These are phyloP conservation scores for Piprites chloris DNA, from an alignment of 2,113 vertebrate genomes.

Conservation along the genomic window DNA sequence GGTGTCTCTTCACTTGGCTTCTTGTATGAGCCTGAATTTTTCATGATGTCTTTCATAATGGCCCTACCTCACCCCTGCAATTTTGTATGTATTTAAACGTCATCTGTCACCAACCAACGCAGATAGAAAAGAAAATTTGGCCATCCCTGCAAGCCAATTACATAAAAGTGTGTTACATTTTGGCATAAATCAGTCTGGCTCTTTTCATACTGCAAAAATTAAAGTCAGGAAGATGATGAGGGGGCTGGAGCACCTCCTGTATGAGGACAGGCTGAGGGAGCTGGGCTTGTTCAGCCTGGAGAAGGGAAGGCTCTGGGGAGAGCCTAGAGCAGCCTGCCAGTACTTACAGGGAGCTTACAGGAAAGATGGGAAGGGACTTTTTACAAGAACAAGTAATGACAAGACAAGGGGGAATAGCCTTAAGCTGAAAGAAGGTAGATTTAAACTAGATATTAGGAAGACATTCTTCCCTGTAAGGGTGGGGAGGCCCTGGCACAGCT, in stretches of 20 bases:
- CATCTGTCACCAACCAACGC: neutral
- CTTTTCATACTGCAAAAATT: neutral
- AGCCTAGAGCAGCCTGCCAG: neutral
- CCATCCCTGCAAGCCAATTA: neutral
- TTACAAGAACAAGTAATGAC: neutral
- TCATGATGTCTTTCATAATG: neutral
- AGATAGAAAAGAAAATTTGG: neutral
- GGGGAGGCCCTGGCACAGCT: neutral
- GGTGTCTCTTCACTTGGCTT: neutral
- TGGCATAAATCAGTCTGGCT: neutral
- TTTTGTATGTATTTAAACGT: neutral
- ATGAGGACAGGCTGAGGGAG: neutral
- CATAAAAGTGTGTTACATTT: neutral
- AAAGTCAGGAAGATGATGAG: neutral
- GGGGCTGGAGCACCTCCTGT: neutral
- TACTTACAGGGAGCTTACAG: neutral
- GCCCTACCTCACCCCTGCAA: neutral
- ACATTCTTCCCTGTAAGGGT: neutral
- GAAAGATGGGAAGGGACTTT: neutral
- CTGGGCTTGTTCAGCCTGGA: neutral
- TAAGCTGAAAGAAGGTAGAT: neutral
- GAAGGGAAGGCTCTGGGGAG: neutral
- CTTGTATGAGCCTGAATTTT: neutral
- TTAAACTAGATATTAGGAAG: neutral
- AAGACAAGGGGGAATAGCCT: neutral